Evolutionary conservation across 2,113 vertebrate genomes (phyloP).

Genomic region (Corydoras sp.): DNA sequence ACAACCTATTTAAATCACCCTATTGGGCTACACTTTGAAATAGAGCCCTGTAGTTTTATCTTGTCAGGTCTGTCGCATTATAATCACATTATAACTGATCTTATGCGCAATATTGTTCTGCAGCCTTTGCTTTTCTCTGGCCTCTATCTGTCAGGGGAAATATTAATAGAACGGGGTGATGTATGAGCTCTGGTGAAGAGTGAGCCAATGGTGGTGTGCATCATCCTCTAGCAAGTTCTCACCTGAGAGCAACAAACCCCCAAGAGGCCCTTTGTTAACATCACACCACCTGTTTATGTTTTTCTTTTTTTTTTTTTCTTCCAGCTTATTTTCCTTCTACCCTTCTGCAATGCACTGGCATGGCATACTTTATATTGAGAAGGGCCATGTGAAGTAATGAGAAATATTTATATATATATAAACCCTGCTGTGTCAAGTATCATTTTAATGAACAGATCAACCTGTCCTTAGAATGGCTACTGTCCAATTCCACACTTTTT

Average conservation of each 20-base stretch:
- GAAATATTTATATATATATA: too few relatives aligned
- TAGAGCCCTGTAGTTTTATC: constrained; percentile 17
- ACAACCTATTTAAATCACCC: not conserved
- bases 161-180: constrained; percentile 50
- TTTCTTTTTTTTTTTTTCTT: not conserved
- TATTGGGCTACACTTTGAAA: not conserved
- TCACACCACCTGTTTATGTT: constrained; percentile 16
- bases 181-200: constrained; percentile 37
- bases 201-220: constrained; percentile 31
- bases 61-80: constrained; percentile 30
- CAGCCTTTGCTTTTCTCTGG: constrained; percentile 37
- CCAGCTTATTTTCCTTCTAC: not conserved
- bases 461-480: too few relatives aligned
- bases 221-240: constrained; percentile 26
- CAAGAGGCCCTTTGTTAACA: constrained; percentile 21
- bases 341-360: not conserved
- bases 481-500: too few relatives aligned
- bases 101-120: constrained; percentile 40
- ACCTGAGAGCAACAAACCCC: constrained; percentile 28
- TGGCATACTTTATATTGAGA: not conserved
- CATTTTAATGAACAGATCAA: too few relatives aligned
- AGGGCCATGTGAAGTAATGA: too few relatives aligned
- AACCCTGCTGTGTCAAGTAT: too few relatives aligned
- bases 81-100: constrained; percentile 41
- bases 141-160: constrained; percentile 50